Percentiles rank a stretch among this genome's conserved stretches.
These are phyloP conservation scores for Leptinotarsa texana DNA, from an alignment of 1,140 invertebrate genomes.

Conservation along the genomic window DNA sequence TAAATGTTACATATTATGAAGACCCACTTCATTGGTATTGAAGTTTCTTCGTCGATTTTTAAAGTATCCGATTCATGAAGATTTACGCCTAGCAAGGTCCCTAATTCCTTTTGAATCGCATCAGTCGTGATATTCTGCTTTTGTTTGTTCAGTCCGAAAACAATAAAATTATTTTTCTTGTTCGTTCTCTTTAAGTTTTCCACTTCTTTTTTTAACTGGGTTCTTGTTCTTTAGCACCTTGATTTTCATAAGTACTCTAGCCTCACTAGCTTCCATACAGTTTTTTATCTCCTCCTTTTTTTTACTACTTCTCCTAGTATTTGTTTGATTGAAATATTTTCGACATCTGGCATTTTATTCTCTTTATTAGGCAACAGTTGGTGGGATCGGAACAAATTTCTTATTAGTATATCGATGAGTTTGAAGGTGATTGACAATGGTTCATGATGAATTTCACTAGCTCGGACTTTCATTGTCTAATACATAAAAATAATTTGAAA, in stretches of 20 bases:
- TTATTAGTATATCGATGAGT: background rate
- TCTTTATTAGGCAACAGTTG: background rate
- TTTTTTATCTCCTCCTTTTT: background rate
- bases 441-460: too few relatives aligned
- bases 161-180: background rate
- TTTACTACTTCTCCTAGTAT: background rate
- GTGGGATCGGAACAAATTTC: background rate
- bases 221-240: background rate
- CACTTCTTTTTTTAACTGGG: background rate
- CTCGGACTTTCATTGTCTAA: too few relatives aligned
- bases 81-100: too few relatives aligned
- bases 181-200: background rate
- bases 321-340: background rate
- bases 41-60: too few relatives aligned
- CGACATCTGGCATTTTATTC: background rate
- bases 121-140: too few relatives aligned
- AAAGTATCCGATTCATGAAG: too few relatives aligned
- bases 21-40: too few relatives aligned
- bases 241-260: constrained; percentile 11
- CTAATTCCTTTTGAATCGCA: too few relatives aligned
- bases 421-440: too few relatives aligned
- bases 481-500: too few relatives aligned
- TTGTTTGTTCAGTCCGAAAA: too few relatives aligned
- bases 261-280: constrained; percentile 9
- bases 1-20: too few relatives aligned